Conservation (phyloP, 2,113 vertebrate genomes). For the Vidua macroura region DNA sequence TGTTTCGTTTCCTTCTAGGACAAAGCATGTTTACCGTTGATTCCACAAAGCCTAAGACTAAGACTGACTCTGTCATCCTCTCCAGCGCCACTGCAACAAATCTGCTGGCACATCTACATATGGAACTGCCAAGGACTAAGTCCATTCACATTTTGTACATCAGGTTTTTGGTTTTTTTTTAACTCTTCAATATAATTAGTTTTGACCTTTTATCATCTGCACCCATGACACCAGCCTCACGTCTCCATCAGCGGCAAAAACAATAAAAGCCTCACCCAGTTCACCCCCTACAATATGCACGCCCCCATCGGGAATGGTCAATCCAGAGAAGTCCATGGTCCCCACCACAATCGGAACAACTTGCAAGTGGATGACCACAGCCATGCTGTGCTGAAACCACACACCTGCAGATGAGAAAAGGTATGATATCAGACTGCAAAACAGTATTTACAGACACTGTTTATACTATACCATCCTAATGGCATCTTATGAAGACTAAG, state of each 20-base stretch:
- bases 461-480: slow-evolving; percentile 9
- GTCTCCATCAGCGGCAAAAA: slow-evolving; percentile 88
- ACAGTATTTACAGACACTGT: slow-evolving; percentile 48
- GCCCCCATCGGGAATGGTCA: slow-evolving; percentile 91
- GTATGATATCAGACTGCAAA: slow-evolving; percentile 81
- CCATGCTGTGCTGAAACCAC: slow-evolving; percentile 92
- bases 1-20: slow-evolving; percentile 75
- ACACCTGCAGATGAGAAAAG: slow-evolving; percentile 94
- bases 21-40: slow-evolving; percentile 72
- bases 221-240: slow-evolving; percentile 84
- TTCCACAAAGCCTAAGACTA: slow-evolving; percentile 69
- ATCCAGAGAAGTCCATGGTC: slow-evolving; percentile 95
- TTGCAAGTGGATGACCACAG: slow-evolving; percentile 96
- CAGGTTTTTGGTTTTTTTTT: slow-evolving; percentile 45
- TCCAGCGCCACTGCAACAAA: slow-evolving; percentile 72
- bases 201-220: slow-evolving; percentile 86
- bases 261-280: slow-evolving; percentile 93
- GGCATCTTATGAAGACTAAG: neutral
- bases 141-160: slow-evolving; percentile 88
- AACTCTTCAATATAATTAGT: slow-evolving; percentile 82
- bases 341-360: slow-evolving; percentile 91
- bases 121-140: slow-evolving; percentile 85
- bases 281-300: slow-evolving; percentile 94
- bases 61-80: slow-evolving; percentile 67
- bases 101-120: slow-evolving; percentile 71